Evolutionary conservation across 2,797 vertebrate genomes (phyloP), one percentile per base, ranked within the genome.

Genomic region (Bradypodion ventrale): DNA sequence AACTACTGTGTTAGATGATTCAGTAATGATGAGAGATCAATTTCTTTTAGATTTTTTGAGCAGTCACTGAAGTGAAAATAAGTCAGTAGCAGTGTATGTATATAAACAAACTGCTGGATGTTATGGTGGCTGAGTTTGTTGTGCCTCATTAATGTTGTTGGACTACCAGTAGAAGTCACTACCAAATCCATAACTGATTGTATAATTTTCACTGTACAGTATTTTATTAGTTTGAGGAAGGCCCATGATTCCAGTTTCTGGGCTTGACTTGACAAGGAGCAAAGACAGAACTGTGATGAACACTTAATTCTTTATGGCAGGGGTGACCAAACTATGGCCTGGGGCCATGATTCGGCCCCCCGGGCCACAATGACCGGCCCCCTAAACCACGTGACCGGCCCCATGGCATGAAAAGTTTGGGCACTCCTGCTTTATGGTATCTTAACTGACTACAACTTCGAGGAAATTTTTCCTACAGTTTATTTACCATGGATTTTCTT

Each of bases 21-120:
- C n/a, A 82, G 52, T 49, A 35, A 62, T 74, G 87, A 85, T 83
- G 92, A 35, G 49, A 66, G 40, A 23, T 85, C 66, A 78, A 70
- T 46, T 87, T 44, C 0, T 66, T 0, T 56, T 72, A 23, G 68
- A 85, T 44, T 40, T n/a, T 4, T 12, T 75, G 32, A 35, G 65
- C 86, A 89, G 82, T 49, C 5, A n/a, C 2, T 1, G 70, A 85
- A 92, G 82, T 16, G 49, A 78, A 35, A 35, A 52, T 56, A 82
- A 37, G 35, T 44, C 60, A 78, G 40, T 5, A 78, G 16, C 60
- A n/a, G 8, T 44, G 37, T 78, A n/a, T 60, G 35, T 77, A 32
- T 6, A 15, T n/a, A n/a, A 65, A 29, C 29, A 29, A 32, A 32
- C 7, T 37, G 19, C 13, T 37, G 32, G 32, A 15, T 68, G n/a